phyloP scores from a whole-genome alignment of 1,140 invertebrate genomes.

The Diachasmimorpha longicaudata region DNA sequence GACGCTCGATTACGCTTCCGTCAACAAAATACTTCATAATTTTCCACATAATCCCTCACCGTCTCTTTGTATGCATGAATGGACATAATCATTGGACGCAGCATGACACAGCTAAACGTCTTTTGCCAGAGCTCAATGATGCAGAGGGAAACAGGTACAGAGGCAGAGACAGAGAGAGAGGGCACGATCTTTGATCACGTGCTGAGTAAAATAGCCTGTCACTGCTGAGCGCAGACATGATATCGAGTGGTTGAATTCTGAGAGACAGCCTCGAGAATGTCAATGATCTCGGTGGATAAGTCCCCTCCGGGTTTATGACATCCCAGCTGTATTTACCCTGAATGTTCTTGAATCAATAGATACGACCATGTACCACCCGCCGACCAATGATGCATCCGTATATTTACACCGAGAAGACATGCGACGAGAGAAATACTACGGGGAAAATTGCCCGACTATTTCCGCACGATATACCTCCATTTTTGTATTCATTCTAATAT shows the following conservation, averaged over 20 bases:
- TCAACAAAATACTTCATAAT: too few species aligned
- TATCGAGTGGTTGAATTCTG: background rate
- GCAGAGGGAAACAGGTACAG: background rate
- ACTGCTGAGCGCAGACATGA: background rate
- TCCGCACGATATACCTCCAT: background rate
- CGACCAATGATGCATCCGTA: background rate
- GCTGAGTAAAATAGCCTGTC: background rate
- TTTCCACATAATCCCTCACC: too few species aligned
- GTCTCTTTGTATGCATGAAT: too few species aligned
- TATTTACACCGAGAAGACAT: background rate
- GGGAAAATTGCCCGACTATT: background rate
- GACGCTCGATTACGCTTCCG: too few species aligned
- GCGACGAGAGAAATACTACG: background rate
- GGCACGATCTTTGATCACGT: background rate
- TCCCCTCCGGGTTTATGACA: background rate
- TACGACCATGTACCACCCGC: background rate
- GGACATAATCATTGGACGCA: too few species aligned
- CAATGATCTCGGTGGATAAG: background rate
- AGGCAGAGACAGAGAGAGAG: too few species aligned
- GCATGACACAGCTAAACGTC: too few species aligned
- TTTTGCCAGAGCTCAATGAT: too few species aligned
- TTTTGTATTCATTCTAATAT: background rate
- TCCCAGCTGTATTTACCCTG: background rate
- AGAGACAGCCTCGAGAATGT: background rate
- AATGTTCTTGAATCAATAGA: background rate